phyloP scores from a whole-genome alignment of 2,113 vertebrate genomes.

The Andinoacara biseriatus region DNA sequence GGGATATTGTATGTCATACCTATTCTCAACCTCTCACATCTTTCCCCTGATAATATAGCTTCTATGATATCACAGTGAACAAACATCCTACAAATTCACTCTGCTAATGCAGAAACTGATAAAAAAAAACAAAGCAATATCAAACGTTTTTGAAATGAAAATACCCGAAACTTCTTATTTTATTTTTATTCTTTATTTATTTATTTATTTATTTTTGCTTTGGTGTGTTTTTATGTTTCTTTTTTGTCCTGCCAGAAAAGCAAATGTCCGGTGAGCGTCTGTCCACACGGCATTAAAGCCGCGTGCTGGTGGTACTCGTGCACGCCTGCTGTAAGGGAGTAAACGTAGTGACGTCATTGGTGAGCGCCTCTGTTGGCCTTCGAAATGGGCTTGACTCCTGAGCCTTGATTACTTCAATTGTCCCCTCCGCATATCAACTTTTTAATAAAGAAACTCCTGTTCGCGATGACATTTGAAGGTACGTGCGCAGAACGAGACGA shows the following conservation, averaged over 20 bases:
- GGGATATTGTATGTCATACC: background rate
- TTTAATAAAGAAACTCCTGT: conserved; percentile 34
- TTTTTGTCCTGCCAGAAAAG: background rate
- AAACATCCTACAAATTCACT: background rate
- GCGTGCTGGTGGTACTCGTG: background rate
- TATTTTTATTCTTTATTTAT: no score
- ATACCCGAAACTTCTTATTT: background rate
- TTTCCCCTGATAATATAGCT: background rate
- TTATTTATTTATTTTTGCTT: no score
- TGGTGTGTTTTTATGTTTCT: background rate
- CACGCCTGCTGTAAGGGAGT: background rate
- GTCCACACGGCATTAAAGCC: background rate
- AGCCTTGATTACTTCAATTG: conserved; percentile 74
- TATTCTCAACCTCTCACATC: background rate
- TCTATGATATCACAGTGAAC: background rate
- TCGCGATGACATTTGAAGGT: conserved; percentile 82
- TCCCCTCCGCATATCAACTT: conserved; percentile 58
- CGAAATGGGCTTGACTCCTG: conserved; percentile 78
- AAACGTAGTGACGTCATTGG: conserved; percentile 75
- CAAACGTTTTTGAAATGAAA: background rate
- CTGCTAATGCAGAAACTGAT: background rate
- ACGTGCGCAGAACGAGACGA: conserved; percentile 28
- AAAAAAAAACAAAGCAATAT: background rate
- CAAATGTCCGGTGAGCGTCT: background rate
- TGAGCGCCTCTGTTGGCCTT: conserved; percentile 82